Percentiles rank a stretch among this genome's conserved stretches.
These are phyloP conservation scores for Drosophila percnosoma DNA, from an alignment of 2,888 invertebrate genomes.

Conservation along the genomic window DNA sequence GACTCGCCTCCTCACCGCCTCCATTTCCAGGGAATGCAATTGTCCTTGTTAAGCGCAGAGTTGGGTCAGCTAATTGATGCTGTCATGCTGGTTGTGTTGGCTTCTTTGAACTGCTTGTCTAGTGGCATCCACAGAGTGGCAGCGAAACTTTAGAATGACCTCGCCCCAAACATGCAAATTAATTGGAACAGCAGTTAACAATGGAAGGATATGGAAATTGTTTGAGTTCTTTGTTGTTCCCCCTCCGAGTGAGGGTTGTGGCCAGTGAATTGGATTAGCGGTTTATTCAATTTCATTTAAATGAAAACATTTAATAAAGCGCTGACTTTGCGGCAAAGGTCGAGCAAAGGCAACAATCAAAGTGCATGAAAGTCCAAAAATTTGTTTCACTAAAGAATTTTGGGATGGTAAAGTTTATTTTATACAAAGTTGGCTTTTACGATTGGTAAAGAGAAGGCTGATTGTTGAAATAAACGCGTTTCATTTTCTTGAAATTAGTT, in stretches of 20 bases:
- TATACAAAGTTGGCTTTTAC: constrained; percentile 20
- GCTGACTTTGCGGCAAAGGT: constrained; percentile 44
- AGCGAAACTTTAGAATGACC: constrained; percentile 50
- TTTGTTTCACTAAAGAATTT: not conserved
- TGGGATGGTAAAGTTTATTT: constrained; percentile 8
- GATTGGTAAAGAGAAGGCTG: constrained; percentile 22
- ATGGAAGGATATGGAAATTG: constrained; percentile 45
- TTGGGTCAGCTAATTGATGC: constrained; percentile 42
- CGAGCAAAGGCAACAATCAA: constrained; percentile 13
- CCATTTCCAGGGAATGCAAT: constrained; percentile 13
- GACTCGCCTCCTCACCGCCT: not conserved
- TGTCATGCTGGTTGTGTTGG: constrained; percentile 23
- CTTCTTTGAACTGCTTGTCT: constrained; percentile 23
- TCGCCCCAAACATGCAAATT: constrained; percentile 63
- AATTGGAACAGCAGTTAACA: constrained; percentile 53
- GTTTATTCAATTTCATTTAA: constrained; percentile 76
- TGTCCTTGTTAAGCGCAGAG: constrained; percentile 4
- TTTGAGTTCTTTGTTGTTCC: constrained; percentile 28
- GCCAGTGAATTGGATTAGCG: constrained; percentile 70
- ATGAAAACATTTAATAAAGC: constrained; percentile 66
- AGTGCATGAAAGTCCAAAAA: constrained; percentile 12
- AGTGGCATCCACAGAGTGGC: constrained; percentile 11
- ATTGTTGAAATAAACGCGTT: not conserved
- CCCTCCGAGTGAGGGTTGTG: constrained; percentile 11
- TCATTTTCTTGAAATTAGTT: not conserved